Evolutionary conservation across 2,797 vertebrate species (phyloP), one percentile per base, ranked within the genome.

Genomic region (Crypturellus tataupa): DNA sequence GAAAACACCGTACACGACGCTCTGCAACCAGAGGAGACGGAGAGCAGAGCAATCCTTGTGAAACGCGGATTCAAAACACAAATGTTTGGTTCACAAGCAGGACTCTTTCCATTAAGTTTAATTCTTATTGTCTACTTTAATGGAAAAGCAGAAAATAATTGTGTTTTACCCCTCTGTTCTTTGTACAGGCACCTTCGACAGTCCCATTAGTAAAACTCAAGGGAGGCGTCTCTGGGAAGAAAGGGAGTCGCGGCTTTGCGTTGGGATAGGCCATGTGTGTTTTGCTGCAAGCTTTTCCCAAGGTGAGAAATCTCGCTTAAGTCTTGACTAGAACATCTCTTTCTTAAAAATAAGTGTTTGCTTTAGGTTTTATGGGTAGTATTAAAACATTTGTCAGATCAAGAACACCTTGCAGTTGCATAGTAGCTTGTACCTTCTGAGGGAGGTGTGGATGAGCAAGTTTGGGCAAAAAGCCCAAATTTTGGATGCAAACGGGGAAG

Each of bases 401-500:
- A 2, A 37, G 86, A 90, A 81, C 24, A 4, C 56, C 84, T 85
- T n/a, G 70, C 51, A 9, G 59, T 58, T 84, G 73, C 33, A 33
- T 42, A 62, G 69, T 55, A 53, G 85, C 81, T 91, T 33, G 69
- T 67, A 88, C 82, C 91, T 96, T 21, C 71, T 37, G 60, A 80
- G 37, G 25, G 55, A 69, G 53, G 69, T 51, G 67, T 3, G 80
- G 77, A 80, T 55, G 87, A 83, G 91, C 83, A 85, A 87, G 83
- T 63, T 89, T 89, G 82, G 78, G 82, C 29, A 2, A 17, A 68
- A 78, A 37, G 77, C 49, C 65, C 58, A 2, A 8, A 55, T 78
- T 71, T 53, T 29, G 75, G 79, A 62, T 64, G 91, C 75, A 44
- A 49, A 47, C 6, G 21, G 72, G 35, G 44, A 73, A 84, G 80